Base-by-base conservation (phyloP, 2,797 vertebrate species). In the Psittacula derbiana region DNA sequence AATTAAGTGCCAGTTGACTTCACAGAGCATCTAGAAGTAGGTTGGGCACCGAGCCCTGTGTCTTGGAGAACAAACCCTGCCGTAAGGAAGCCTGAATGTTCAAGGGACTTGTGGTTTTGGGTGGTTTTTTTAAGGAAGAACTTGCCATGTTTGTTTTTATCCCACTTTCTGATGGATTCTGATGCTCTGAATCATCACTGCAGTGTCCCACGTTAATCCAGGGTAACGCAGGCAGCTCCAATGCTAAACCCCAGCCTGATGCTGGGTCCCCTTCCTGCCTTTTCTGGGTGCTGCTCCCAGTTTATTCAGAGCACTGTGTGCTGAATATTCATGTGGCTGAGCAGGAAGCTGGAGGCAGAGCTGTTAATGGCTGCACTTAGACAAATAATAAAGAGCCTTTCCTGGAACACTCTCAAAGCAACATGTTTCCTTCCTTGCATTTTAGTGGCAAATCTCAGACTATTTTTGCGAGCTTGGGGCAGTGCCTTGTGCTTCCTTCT, bases 381-480 rank as follows among this genome's bases (percentile, higher is more conserved):
- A 24, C 53, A 30, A 87, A 90, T 57, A 95, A 90, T 80, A n/a
- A 86, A 24, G 64, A 70, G 64, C 89, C 73, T 90, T 94, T 96
- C 92, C 93, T 94, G 87, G 95, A 93, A 57, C 3, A 3, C 58
- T 86, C 95, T 94, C 88, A 73, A 21, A 90, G 92, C 88, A 41
- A 6, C 57, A 21, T 5, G 58, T 70, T 97, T 97, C 96, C 96
- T 97, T 97, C 95, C 96, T 96, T n/a, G 72, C 80, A 60, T 96
- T 96, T 87, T 60, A 76, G 90, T 79, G 82, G 84, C 80, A 92
- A 87, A 82, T 57, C 69, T 95, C 50, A 12, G 70, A 28, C 88
- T 91, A 46, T 75, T 93, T 60, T 71, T 46, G 86, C n/a, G 36
- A 49, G 74, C 79, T 25, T 2, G 67, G 60, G 76, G 76, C 83